Percentiles rank a stretch among this genome's conserved stretches.
Evolutionary conservation across 2,113 vertebrate species (phyloP).

Genomic region (Lynx canadensis): DNA sequence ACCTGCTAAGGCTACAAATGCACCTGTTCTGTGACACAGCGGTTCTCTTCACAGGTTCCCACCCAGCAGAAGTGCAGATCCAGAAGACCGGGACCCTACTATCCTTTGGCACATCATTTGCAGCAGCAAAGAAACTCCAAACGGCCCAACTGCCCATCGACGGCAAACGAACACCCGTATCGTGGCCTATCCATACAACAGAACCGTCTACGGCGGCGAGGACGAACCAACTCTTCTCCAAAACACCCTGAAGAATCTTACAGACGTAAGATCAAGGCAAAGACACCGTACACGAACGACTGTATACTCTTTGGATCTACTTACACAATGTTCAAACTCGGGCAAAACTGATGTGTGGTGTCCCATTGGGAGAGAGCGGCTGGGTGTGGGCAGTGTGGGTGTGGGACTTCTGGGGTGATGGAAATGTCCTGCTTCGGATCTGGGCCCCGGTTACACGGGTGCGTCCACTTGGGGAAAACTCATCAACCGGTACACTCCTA

Average conservation of each 20-base stretch:
- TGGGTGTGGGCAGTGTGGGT: fast-evolving
- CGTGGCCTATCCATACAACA: fast-evolving
- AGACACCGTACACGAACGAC: not conserved
- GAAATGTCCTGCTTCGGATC: not conserved
- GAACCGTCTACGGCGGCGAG: fast-evolving
- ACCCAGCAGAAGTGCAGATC: not conserved
- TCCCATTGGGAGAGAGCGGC: not conserved
- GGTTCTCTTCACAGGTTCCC: not conserved
- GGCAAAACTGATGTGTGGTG: not conserved
- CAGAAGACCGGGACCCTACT: too few relatives aligned
- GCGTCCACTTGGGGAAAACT: not conserved
- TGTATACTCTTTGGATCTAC: not conserved
- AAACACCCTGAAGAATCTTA: not conserved
- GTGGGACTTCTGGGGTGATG: not conserved
- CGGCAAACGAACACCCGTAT: too few relatives aligned
- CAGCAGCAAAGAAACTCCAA: not conserved
- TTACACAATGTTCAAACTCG: not conserved
- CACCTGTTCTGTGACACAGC: not conserved
- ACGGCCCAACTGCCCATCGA: too few relatives aligned
- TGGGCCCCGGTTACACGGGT: too few relatives aligned
- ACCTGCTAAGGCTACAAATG: not conserved
- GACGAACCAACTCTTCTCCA: fast-evolving
- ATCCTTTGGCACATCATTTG: not conserved
- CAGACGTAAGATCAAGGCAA: not conserved
- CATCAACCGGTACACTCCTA: fast-evolving